Base-by-base conservation (phyloP, 2,797 vertebrate genomes). In the Danio choprae region DNA sequence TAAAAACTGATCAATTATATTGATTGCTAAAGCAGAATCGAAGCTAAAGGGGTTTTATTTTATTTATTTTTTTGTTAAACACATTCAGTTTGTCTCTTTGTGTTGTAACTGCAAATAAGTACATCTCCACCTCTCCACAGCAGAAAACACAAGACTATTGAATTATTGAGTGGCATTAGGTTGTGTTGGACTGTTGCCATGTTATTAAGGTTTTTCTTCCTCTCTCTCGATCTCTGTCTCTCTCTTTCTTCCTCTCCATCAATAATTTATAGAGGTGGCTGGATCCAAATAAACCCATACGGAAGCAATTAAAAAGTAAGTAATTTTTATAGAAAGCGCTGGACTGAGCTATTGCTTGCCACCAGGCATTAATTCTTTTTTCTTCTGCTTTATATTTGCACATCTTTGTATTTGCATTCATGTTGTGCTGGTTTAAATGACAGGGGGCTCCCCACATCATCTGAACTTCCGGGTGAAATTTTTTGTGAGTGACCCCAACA, bases 221-320 rank as follows among this genome's bases (percentile, higher is more conserved):
- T 7, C 51, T 64, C 29, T 74, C 38, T 29, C 58, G 50, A 4
- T 78, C 85, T 78, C 78, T 36, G 13, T 77, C 15, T 77, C 44
- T 51, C 18, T 71, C 12, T 48, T 6, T 51, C 38, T 72, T 38
- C 68, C 4, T 50, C 36, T 50, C 15, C 75, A 89, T 93, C 84
- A 89, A 92, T 91, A 90, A 92, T 95, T 95, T 90, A 85, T 95
- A 99, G 97, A 95, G 95, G 92, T 99, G 98, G 98, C 91, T 99
- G 91, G 97, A 99, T 94, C 93, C 97, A 90, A 98, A 96, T 92
- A 99, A 99, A 92, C 96, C 95, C 84, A 95, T 99, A 94, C 97
- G 97, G 93, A 99, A 98, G 92, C 98, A 99, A 91, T 94, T 99
- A 91, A 99, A 98, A 95, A 95, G 98, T 99, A 92, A 94, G 98